These are phyloP conservation scores for Callocephalon fimbriatum DNA, from an alignment of 2,113 vertebrate genomes.

Conservation along the genomic window DNA sequence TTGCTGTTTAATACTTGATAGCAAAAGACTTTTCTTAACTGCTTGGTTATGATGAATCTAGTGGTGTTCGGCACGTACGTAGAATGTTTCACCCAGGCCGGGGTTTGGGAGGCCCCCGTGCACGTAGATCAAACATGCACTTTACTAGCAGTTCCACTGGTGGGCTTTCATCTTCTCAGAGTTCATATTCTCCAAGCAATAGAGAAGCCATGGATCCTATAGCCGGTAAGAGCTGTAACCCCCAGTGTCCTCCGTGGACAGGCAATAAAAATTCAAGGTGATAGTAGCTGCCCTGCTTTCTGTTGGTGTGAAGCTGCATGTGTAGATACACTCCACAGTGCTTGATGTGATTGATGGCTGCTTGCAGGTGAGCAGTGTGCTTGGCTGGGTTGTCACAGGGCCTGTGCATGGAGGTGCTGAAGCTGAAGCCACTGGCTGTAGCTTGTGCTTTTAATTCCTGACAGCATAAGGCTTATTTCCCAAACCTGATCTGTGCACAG, in stretches of 20 bases:
- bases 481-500: background rate
- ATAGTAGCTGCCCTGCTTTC: background rate
- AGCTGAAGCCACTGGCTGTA: background rate
- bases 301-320: background rate
- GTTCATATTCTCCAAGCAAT: constrained; percentile 98
- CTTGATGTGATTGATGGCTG: background rate
- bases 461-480: background rate
- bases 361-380: background rate
- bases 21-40: too few relatives aligned
- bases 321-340: accelerated
- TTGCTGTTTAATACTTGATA: too few relatives aligned
- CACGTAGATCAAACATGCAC: constrained; percentile 99
- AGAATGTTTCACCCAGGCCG: constrained; percentile 98
- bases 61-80: constrained; percentile 97
- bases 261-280: background rate
- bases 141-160: constrained; percentile 97
- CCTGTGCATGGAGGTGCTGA: background rate
- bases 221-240: constrained; percentile 85
- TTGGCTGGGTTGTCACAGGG: background rate
- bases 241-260: background rate
- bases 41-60: constrained; percentile 90
- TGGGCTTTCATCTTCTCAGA: constrained; percentile 96
- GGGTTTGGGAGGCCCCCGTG: constrained; percentile 93
- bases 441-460: background rate
- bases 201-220: constrained; percentile 99